Conservation (phyloP, 2,113 vertebrate genomes). For the Benthochromis sp. region DNA sequence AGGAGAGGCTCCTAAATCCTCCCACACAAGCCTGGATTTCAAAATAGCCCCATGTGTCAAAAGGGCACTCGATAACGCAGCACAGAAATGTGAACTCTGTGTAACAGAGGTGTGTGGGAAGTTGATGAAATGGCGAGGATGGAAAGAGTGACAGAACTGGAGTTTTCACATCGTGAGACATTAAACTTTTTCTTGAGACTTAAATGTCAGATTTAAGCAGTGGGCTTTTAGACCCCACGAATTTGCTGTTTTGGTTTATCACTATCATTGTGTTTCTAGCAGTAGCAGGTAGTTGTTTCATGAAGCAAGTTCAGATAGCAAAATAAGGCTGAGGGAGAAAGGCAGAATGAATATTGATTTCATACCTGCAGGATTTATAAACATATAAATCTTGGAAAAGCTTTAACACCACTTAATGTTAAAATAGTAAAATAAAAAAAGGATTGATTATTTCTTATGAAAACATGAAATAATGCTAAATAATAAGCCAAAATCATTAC, state of each 20-base stretch:
- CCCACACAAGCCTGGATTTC: background rate
- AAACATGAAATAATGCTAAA: background rate
- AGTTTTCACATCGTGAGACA: background rate
- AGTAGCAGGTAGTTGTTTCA: background rate
- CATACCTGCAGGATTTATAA: background rate
- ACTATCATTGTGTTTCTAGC: background rate
- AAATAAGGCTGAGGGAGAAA: background rate
- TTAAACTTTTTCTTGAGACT: background rate
- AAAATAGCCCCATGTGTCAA: constrained; percentile 47
- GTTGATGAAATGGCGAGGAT: constrained; percentile 5
- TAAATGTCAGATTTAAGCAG: background rate
- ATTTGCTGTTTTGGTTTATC: background rate
- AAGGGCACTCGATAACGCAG: constrained; percentile 19
- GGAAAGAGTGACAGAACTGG: background rate
- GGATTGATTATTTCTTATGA: background rate
- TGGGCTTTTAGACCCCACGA: background rate
- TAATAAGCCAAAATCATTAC: background rate
- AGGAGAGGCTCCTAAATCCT: constrained; percentile 35
- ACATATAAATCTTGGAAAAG: background rate
- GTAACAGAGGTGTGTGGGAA: background rate
- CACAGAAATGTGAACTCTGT: background rate
- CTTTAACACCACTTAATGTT: background rate
- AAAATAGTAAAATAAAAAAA: background rate
- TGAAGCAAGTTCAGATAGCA: background rate
- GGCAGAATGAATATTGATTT: background rate